Base-by-base conservation (phyloP, 2,888 invertebrate species). In the Diaphora mendica region DNA sequence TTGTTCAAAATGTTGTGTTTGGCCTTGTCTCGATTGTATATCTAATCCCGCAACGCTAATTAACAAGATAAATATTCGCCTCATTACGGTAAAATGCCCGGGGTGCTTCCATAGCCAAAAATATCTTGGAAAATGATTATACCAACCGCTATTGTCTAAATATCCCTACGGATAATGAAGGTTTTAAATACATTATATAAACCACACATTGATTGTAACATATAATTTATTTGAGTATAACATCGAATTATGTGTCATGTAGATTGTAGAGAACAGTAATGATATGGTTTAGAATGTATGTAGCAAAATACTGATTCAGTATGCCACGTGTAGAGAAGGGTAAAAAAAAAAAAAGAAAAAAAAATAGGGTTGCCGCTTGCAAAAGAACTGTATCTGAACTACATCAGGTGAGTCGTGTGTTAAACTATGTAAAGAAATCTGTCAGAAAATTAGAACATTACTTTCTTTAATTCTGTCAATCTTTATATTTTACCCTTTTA, bases 11-110 rank as follows among this genome's bases (percentile, higher is more conserved):
- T 80, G 70, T 77, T 73, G 74, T 72, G 75, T 77, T 77, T 77
- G 62, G 65, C 69, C 72, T 83, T 78, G 75, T 71, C 75, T 77
- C 67, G 77, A 71, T 26, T 74, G 77, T 77, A 80, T 80, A 83
- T 82, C 75, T 77, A 66, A 82, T 70, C 72, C 65, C 71, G 68
- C 65, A 67, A 26, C 71, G 71, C 74, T 74, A 70, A 77, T 83
- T 84, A 77, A 72, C 26, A 77, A 80, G 75, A 84, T 79, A 80
- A 82, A 84, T 79, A 77, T 82, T 78, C 26, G 4, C 70, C 68
- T 80, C 74, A 75, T 76, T 76, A 73, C 35, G 39, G 66, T 44
- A n/a, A 71, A 48, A 73, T 26, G 48, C 71, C 68, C 59, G 33
- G 71, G 42, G 68, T 30, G 66, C 69, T 73, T 71, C 23, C 26